phyloP scores from a whole-genome alignment of 1,140 invertebrate species.

The Drepana arcuata region DNA sequence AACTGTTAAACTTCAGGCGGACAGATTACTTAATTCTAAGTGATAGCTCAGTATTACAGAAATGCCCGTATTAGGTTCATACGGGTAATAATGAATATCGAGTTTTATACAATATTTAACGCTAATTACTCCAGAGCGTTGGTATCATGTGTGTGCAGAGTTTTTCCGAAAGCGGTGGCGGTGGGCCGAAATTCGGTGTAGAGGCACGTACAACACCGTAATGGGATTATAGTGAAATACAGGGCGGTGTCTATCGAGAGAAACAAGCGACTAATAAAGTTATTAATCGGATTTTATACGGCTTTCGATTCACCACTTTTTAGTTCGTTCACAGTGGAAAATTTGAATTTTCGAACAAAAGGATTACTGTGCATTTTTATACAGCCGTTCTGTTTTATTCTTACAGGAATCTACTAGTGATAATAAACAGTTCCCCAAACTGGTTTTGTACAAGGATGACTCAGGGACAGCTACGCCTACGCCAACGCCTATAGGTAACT shows the following conservation, averaged over 20 bases:
- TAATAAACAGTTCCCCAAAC: constrained; percentile 25
- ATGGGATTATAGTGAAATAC: constrained; percentile 68
- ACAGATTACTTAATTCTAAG: no score
- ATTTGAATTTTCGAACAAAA: constrained; percentile 10
- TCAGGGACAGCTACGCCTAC: constrained; percentile 29
- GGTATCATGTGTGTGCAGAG: no score
- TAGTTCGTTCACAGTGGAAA: constrained; percentile 14
- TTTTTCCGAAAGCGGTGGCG: constrained; percentile 1
- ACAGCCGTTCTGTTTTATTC: constrained; percentile 15
- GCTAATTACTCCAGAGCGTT: no score
- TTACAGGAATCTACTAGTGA: constrained; percentile 33
- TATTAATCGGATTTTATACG: constrained; percentile 65
- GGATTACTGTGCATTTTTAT: constrained; percentile 5
- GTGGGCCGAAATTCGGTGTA: constrained; percentile 25
- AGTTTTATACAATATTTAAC: no score
- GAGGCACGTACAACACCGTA: constrained; percentile 35
- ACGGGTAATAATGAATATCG: no score
- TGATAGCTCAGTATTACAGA: no score
- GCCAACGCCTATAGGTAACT: constrained; percentile 34
- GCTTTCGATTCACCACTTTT: constrained; percentile 51
- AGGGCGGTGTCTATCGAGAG: constrained; percentile 61
- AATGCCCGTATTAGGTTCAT: no score
- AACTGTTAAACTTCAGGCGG: no score
- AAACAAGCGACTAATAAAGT: constrained; percentile 69
- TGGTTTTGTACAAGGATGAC: constrained; percentile 23